These are phyloP conservation scores for Gambusia affinis DNA, from an alignment of 2,113 vertebrate genomes.

Conservation along the genomic window DNA sequence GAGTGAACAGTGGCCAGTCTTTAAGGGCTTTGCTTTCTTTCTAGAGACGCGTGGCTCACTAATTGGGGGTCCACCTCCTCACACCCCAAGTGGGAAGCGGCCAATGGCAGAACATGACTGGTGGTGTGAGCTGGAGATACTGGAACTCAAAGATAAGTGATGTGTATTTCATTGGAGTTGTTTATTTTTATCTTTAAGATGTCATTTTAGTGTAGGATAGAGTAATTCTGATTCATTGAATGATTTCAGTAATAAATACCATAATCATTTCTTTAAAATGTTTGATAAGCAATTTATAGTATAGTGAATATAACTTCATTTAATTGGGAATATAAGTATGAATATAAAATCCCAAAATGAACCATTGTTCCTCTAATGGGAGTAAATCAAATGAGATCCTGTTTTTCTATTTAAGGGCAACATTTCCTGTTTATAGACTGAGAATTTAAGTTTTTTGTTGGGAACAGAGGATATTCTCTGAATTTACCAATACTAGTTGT, in stretches of 20 bases:
- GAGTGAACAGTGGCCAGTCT: slow-evolving; percentile 58
- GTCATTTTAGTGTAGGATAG: background rate
- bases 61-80: slow-evolving; percentile 69
- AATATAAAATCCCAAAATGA: background rate
- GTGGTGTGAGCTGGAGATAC: slow-evolving; percentile 18
- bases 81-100: slow-evolving; percentile 48
- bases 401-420: background rate
- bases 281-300: background rate
- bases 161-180: slow-evolving; percentile 1
- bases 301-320: background rate
- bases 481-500: slow-evolving; percentile 19
- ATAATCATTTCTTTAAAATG: background rate
- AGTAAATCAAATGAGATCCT: background rate
- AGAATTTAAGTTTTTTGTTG: background rate
- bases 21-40: slow-evolving; percentile 73
- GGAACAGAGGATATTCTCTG: background rate
- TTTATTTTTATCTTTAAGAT: background rate
- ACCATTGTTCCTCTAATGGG: background rate
- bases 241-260: too few species aligned
- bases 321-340: background rate
- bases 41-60: slow-evolving; percentile 65
- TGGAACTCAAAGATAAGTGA: slow-evolving; percentile 5
- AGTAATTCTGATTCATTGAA: background rate
- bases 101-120: slow-evolving; percentile 57
- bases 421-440: background rate